A percentile compares a stretch with the other conserved stretches of the same genome.
Conservation (phyloP, 2,888 invertebrate genomes). For the Cybosia mesomella region DNA sequence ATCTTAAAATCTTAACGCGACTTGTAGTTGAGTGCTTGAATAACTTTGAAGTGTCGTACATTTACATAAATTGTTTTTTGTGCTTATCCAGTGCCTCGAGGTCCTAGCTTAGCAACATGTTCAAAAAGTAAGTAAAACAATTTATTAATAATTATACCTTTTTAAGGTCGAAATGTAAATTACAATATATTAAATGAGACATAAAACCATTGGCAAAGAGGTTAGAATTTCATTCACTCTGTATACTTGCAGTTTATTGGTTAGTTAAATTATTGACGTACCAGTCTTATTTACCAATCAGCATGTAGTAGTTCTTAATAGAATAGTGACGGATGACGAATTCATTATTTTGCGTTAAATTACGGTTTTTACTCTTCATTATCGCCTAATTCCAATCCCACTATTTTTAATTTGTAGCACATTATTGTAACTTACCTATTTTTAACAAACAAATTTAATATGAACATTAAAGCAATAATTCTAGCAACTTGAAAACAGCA, state of each 20-base stretch:
- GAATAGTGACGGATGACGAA: conserved; percentile 33
- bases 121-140: conserved; percentile 80
- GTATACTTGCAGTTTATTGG: conserved; percentile 16
- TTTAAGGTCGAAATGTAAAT: not conserved
- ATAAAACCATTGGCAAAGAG: conserved; percentile 36
- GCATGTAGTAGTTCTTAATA: conserved; percentile 1
- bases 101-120: conserved; percentile 65
- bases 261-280: conserved; percentile 57
- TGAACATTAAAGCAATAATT: too few relatives aligned
- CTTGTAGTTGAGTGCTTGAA: conserved; percentile 25
- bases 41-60: conserved; percentile 31
- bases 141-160: not conserved
- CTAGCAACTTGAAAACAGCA: too few relatives aligned
- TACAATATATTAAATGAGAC: not conserved
- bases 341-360: not conserved
- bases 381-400: too few relatives aligned
- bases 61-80: conserved; percentile 11
- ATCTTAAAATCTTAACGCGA: conserved; percentile 9
- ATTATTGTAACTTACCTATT: too few relatives aligned
- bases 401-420: too few relatives aligned
- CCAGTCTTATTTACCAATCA: conserved; percentile 35
- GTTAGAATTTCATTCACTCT: conserved; percentile 57
- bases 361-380: not conserved
- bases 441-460: too few relatives aligned
- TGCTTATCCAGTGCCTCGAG: conserved; percentile 6